Evolutionary conservation across 2,797 vertebrate species (phyloP).

Genomic region (Chloroceryle amazona): DNA sequence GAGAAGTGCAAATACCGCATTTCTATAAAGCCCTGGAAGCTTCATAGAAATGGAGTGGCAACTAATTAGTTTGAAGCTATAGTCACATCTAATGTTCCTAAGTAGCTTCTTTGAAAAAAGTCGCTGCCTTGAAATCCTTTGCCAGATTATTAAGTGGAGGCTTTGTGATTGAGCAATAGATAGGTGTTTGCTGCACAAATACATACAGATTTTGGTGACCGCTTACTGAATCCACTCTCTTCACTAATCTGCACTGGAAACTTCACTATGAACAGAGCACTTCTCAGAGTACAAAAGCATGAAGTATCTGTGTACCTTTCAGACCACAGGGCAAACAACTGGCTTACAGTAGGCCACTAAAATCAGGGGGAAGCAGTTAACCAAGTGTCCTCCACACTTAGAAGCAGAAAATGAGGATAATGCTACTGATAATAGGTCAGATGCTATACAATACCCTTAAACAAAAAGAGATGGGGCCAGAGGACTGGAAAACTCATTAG

Average conservation of each 20-base stretch:
- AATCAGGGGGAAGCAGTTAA: slow-evolving; percentile 31
- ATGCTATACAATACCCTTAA: background rate
- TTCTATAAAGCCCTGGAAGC: slow-evolving; percentile 64
- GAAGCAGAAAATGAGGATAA: background rate
- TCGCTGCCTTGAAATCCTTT: slow-evolving; percentile 66
- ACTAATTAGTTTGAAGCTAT: slow-evolving; percentile 77
- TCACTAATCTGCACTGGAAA: slow-evolving; percentile 84
- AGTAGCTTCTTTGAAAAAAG: slow-evolving; percentile 69
- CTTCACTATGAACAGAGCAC: slow-evolving; percentile 88
- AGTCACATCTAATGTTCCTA: slow-evolving; percentile 69
- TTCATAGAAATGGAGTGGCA: slow-evolving; percentile 70
- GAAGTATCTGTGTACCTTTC: slow-evolving; percentile 93
- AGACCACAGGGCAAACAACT: slow-evolving; percentile 90
- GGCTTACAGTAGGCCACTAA: slow-evolving; percentile 76
- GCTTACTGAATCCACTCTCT: slow-evolving; percentile 72
- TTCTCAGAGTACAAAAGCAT: slow-evolving; percentile 88
- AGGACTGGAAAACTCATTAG: background rate
- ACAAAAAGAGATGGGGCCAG: background rate
- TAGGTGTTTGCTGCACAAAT: slow-evolving; percentile 84
- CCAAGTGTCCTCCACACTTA: background rate
- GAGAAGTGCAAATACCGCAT: slow-evolving; percentile 64
- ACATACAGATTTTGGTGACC: slow-evolving; percentile 78
- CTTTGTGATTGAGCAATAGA: slow-evolving; percentile 57
- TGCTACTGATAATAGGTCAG: background rate
- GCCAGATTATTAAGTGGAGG: slow-evolving; percentile 66